Conservation (phyloP, 2,113 vertebrate species). For the Podarcis cretensis region DNA sequence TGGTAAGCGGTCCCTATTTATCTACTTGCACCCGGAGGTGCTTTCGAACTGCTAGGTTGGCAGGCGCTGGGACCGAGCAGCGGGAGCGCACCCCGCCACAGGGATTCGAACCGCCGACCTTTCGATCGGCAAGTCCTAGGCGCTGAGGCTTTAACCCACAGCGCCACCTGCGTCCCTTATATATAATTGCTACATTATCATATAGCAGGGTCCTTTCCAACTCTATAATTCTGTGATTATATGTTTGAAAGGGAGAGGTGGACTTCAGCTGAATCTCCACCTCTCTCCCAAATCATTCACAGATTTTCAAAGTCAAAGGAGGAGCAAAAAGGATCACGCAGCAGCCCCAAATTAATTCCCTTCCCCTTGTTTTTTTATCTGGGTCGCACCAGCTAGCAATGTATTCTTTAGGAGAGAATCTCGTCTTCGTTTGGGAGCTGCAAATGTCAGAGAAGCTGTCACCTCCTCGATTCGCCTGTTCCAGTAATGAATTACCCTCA, state of each 20-base stretch:
- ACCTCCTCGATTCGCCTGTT: not conserved
- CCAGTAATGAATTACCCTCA: constrained; percentile 12
- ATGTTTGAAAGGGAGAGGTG: not conserved
- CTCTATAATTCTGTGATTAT: too few species aligned
- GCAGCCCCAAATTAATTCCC: not conserved
- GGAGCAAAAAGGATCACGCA: not conserved
- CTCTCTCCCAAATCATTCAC: not conserved
- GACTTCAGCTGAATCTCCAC: not conserved
- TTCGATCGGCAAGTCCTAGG: too few species aligned
- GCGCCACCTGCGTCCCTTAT: too few species aligned
- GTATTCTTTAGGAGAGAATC: not conserved
- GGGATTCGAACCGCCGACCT: too few species aligned
- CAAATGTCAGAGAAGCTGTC: constrained; percentile 2
- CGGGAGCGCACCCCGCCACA: too few species aligned
- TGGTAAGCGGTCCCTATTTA: too few species aligned
- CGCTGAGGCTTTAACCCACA: too few species aligned
- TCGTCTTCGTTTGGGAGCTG: not conserved
- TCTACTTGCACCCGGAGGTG: too few species aligned
- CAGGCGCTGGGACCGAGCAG: too few species aligned
- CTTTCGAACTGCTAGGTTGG: too few species aligned
- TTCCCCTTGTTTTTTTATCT: not conserved
- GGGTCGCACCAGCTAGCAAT: not conserved
- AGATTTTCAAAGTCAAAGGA: not conserved
- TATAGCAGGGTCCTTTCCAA: too few species aligned
- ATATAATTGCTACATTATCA: too few species aligned